Conservation (phyloP, 2,113 vertebrate genomes). For the Engystomops pustulosus region DNA sequence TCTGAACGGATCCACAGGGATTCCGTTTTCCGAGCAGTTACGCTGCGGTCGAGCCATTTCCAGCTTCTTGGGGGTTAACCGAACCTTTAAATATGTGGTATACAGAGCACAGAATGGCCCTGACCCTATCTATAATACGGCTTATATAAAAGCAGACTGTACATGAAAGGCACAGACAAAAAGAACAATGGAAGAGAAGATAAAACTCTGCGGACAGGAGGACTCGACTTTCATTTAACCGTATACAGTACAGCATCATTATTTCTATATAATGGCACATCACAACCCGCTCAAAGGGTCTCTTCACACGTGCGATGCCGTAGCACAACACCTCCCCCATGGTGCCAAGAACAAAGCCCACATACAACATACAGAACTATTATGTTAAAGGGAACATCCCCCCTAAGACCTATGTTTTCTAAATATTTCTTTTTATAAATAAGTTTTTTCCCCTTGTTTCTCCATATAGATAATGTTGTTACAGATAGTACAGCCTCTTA, state of each 20-base stretch:
- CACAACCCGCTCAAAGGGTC: background rate
- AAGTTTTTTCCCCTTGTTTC: too few relatives aligned
- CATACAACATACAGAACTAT: background rate
- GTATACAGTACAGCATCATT: background rate
- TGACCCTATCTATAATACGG: background rate
- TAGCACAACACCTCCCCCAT: too few relatives aligned
- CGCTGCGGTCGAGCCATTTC: background rate
- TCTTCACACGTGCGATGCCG: background rate
- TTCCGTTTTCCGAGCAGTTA: constrained; percentile 12
- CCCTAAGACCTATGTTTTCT: background rate
- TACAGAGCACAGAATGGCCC: background rate
- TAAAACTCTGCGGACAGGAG: background rate
- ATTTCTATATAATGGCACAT: background rate
- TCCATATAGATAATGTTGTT: too few relatives aligned
- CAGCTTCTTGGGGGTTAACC: background rate
- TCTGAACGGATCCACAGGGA: background rate
- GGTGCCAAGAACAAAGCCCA: background rate
- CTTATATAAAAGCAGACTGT: background rate
- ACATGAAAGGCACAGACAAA: background rate
- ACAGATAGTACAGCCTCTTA: too few relatives aligned
- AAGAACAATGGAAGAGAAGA: background rate
- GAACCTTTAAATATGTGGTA: background rate
- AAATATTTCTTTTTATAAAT: background rate
- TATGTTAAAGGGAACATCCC: background rate
- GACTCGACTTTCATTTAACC: background rate